Evolutionary conservation across 2,113 vertebrate genomes (phyloP).

Genomic region (Cnemophilus loriae): DNA sequence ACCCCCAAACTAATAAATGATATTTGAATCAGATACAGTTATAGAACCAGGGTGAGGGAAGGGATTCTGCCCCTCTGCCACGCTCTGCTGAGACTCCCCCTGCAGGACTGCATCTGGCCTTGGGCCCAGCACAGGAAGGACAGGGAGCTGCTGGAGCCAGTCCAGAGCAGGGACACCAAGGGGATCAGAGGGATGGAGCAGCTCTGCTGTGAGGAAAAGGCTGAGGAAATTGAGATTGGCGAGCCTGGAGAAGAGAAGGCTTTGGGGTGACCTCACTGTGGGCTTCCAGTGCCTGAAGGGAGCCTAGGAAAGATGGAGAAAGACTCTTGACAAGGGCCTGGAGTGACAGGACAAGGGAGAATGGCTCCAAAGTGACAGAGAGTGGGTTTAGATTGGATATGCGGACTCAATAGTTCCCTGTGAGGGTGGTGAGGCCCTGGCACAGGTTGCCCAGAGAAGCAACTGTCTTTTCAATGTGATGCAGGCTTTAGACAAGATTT

Average conservation of each 20-base stretch:
- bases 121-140: neutral
- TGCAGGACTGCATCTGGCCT: neutral
- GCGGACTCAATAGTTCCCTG: neutral
- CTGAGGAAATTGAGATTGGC: neutral
- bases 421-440: neutral
- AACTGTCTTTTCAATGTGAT: neutral
- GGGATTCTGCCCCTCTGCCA: neutral
- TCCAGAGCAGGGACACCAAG: neutral
- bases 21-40: neutral
- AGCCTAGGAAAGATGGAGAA: neutral
- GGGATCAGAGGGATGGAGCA: neutral
- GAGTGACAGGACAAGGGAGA: neutral
- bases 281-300: neutral
- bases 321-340: neutral
- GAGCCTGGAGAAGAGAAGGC: neutral
- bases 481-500: neutral
- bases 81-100: fast-evolving
- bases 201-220: neutral
- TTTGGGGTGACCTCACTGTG: neutral
- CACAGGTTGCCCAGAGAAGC: neutral
- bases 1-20: neutral
- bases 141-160: neutral
- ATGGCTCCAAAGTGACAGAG: fast-evolving
- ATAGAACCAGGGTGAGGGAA: neutral
- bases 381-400: fast-evolving